A percentile compares a stretch with the other conserved stretches of the same genome.
Conservation (phyloP, 2,113 vertebrate species). For the Nanorana parkeri region DNA sequence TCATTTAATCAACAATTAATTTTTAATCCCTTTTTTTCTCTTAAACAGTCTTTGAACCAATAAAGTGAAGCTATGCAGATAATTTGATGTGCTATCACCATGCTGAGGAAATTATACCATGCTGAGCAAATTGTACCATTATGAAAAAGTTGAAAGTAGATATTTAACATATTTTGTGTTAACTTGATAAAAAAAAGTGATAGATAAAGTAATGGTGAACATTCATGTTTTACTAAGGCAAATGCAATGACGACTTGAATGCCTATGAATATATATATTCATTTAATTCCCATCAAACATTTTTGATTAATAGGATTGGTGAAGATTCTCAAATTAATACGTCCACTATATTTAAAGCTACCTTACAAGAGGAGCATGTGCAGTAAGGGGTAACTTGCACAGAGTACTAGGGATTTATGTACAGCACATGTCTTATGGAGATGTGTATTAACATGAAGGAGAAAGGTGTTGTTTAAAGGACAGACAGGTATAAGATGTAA, state of each 20-base stretch:
- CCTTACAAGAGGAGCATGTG: no score
- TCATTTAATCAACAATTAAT: conserved; percentile 47
- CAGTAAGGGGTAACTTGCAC: no score
- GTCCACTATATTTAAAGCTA: no score
- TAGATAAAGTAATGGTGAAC: conserved; percentile 38
- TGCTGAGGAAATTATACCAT: conserved; percentile 48
- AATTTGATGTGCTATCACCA: conserved; percentile 43
- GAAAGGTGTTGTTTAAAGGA: no score
- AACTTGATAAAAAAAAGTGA: background rate
- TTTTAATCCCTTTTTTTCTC: conserved; percentile 49
- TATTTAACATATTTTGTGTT: conserved; percentile 40
- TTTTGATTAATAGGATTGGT: no score
- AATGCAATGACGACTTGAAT: background rate
- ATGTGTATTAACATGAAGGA: no score
- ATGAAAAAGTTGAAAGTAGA: conserved; percentile 9
- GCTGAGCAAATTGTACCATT: conserved; percentile 30
- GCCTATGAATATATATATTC: background rate
- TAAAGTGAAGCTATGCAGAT: conserved; percentile 41
- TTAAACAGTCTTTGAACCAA: conserved; percentile 31
- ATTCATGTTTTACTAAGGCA: background rate
- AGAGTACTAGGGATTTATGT: no score
- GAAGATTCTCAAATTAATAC: no score
- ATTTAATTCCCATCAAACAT: no score
- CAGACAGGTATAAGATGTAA: no score
- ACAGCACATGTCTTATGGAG: no score